Base-by-base conservation (phyloP, 2,113 vertebrate species). In the Conger conger region DNA sequence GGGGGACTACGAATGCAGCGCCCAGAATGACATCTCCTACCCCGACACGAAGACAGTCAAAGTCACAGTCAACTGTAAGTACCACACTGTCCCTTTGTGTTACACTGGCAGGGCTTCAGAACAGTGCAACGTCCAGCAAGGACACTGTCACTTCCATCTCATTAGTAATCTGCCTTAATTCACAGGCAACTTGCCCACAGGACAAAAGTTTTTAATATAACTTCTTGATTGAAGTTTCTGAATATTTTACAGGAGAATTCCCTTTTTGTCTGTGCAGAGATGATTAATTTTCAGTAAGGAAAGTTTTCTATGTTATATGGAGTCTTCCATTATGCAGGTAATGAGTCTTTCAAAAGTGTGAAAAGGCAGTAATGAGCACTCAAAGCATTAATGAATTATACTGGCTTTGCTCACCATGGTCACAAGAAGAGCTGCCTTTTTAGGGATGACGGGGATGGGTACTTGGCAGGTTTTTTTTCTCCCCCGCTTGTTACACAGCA, bases 21-120 rank as follows among this genome's bases (percentile, higher is more conserved):
- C 98, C 0, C 94, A 97, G 86, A 99, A 99, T 0, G 97, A 99
- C 16, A 97, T 99, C 82, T 96, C 98, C 0, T 97, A 96, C 82
- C 97, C 98, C 2, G 98, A 99, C 1, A 97, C 97, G 94, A 97
- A 76, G 83, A 99, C 97, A 93, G 97, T 99, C 6, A 98, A 96
- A 96, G 91, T 99, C 92, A 96, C 96, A 93, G 98, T 99, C 8
- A 98, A 98, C 96, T 99, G 98, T 99, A 96, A 99, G 98, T 99
- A 79, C 73, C 85, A 89, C 79, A 81, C 83, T 90, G 79, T 86
- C 53, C 73, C 86, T 87, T 78, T 73, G 50, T 79, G 73, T 86
- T 53, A 73, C 83, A 57, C 37, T 23, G 38, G 33, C 86, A 9
- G 76, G 54, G 63, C 37, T 54, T 81, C 63, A 45, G 63, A 50